Evolutionary conservation across 2,797 vertebrate genomes (phyloP).

Genomic region (Hylomyscus alleni): DNA sequence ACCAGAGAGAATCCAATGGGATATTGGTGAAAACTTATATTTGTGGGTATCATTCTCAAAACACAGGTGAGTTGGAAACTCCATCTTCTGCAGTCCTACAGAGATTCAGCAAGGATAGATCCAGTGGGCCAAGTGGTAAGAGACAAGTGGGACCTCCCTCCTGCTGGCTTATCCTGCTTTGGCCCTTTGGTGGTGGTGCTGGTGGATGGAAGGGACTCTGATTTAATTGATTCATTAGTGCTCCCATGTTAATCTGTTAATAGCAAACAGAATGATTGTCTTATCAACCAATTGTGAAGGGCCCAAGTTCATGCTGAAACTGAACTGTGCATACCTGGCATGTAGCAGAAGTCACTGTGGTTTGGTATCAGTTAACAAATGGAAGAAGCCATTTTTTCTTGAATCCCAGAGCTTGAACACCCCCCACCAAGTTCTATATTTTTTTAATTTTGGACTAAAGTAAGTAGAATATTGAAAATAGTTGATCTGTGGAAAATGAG

Average conservation of each 20-base stretch:
- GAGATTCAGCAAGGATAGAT: constrained; percentile 73
- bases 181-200: constrained; percentile 67
- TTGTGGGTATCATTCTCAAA: constrained; percentile 83
- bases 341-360: background rate
- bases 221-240: constrained; percentile 29
- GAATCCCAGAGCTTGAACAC: constrained; percentile 17
- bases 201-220: constrained; percentile 1
- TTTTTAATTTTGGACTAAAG: background rate
- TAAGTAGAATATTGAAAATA: constrained; percentile 17
- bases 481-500: constrained; percentile 53
- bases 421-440: background rate
- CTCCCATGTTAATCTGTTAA: background rate
- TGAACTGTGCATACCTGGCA: background rate
- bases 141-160: background rate
- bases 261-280: constrained; percentile 37
- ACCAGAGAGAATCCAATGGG: background rate
- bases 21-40: constrained; percentile 63
- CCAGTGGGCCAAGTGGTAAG: constrained; percentile 78
- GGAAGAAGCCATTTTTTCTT: constrained; percentile 33
- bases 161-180: background rate
- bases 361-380: background rate
- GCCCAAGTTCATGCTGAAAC: background rate
- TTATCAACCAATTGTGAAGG: constrained; percentile 1
- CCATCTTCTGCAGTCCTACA: constrained; percentile 69
- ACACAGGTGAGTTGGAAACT: constrained; percentile 81